Evolutionary conservation across 2,797 vertebrate genomes (phyloP).

Genomic region (Pangasius larnaudii): DNA sequence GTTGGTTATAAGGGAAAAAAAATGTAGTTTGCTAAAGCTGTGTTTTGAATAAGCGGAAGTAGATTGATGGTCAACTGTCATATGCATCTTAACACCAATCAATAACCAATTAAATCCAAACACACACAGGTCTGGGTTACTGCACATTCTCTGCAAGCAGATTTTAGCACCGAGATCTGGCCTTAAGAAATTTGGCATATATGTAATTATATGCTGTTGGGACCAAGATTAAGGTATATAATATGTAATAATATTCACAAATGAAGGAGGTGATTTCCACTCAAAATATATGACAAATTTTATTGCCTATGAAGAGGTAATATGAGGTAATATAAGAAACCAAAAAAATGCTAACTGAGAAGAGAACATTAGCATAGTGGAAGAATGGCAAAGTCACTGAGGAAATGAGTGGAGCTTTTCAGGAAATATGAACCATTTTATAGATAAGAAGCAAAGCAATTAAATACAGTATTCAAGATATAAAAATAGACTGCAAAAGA

Average conservation of each 20-base stretch:
- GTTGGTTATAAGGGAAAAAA: neutral
- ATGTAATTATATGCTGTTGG: neutral
- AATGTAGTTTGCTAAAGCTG: neutral
- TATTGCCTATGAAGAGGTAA: neutral
- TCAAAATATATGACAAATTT: neutral
- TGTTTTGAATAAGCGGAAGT: constrained; percentile 22
- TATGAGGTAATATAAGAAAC: constrained; percentile 15
- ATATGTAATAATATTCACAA: constrained; percentile 10
- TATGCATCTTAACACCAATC: constrained; percentile 10
- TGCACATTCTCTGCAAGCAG: constrained; percentile 4
- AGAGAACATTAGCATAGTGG: constrained; percentile 9
- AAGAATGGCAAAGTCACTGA: constrained; percentile 9
- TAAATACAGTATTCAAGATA: constrained; percentile 4
- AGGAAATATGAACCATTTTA: constrained; percentile 14
- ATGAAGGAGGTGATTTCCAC: neutral
- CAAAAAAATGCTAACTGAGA: neutral
- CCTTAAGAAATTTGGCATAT: neutral
- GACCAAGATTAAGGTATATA: neutral
- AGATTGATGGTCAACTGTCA: neutral
- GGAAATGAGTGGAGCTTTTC: constrained; percentile 6
- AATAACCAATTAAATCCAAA: constrained; percentile 3
- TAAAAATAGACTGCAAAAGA: neutral
- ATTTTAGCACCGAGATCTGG: neutral
- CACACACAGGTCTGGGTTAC: neutral
- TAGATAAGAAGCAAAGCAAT: constrained; percentile 26